These are phyloP conservation scores for Schizaphis graminum DNA, from an alignment of 2,888 invertebrate genomes.

Conservation along the genomic window DNA sequence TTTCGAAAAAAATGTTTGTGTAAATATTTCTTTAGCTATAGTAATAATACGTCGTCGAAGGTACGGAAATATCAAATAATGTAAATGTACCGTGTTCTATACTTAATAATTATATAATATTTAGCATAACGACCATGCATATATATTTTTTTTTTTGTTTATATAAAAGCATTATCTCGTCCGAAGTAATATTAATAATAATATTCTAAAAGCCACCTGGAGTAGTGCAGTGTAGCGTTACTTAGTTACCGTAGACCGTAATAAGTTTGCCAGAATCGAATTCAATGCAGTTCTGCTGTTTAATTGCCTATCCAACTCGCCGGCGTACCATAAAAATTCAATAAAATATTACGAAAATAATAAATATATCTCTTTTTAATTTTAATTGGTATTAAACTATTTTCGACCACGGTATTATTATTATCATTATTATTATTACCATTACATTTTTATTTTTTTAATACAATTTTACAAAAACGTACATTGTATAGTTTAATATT, in stretches of 20 bases:
- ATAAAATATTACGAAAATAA: background rate
- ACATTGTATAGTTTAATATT: background rate
- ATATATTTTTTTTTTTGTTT: background rate
- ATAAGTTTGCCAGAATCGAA: background rate
- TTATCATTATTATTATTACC: background rate
- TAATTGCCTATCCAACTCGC: slow-evolving; percentile 46
- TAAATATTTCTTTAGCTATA: background rate
- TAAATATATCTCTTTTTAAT: background rate
- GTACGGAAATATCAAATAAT: background rate
- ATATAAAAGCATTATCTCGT: background rate
- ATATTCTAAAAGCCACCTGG: background rate
- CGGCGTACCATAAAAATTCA: background rate
- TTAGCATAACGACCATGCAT: background rate
- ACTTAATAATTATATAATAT: background rate
- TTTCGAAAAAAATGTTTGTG: background rate
- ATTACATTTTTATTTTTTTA: background rate
- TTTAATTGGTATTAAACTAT: background rate
- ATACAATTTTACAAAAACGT: background rate
- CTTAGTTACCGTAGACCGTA: background rate
- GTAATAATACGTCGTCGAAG: background rate
- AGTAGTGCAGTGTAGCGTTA: background rate
- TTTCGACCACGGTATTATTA: background rate
- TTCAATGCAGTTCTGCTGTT: background rate
- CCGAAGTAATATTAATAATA: background rate
- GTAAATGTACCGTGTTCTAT: background rate